Base-by-base conservation (phyloP, 2,888 invertebrate genomes). In the Melanchra persicariae region DNA sequence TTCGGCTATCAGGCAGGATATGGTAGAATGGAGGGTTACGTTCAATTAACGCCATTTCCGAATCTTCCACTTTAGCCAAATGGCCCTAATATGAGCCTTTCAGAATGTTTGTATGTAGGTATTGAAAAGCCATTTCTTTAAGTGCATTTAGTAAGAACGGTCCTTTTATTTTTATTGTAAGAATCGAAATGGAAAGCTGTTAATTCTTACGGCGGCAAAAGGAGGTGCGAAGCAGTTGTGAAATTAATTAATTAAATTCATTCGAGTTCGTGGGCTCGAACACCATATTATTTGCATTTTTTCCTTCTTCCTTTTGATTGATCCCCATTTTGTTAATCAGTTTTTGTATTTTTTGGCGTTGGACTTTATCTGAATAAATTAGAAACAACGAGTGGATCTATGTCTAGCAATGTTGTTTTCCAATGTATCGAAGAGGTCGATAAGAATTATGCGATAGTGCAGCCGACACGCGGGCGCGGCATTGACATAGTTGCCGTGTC, bases 401-500 rank as follows among this genome's bases (percentile, higher is more conserved):
- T 58, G 49, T 74, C 67, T 85, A 75, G 58, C 59, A 66, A 86
- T 82, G 88, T 89, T 89, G 88, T 92, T 90, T 92, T 91, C 89
- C 90, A 89, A 91, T 93, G 91, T 82, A 91, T 88, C 91, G 90
- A 92, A 93, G 90, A 92, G 91, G 91, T 93, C 93, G 95, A 94
- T 95, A 94, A 93, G 92, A 92, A 91, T 79, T 90, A 90, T 87
- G 89, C 90, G 93, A 93, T 93, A 92, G 91, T 91, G 90, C 88
- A 89, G 83, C 81, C 83, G 83, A 85, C 87, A 85, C 87, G 88
- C 88, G 87, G 87, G 87, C 89, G 79, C 91, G 95, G 91, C 95
- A 95, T 95, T 95, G 95, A 95, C 95, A 95, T 90, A 95, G 92
- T 93, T 95, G 92, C 85, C 83, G 87, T 87, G 79, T 90, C 90